Conservation (phyloP, 1,140 invertebrate species). For the Pararge aegeria region DNA sequence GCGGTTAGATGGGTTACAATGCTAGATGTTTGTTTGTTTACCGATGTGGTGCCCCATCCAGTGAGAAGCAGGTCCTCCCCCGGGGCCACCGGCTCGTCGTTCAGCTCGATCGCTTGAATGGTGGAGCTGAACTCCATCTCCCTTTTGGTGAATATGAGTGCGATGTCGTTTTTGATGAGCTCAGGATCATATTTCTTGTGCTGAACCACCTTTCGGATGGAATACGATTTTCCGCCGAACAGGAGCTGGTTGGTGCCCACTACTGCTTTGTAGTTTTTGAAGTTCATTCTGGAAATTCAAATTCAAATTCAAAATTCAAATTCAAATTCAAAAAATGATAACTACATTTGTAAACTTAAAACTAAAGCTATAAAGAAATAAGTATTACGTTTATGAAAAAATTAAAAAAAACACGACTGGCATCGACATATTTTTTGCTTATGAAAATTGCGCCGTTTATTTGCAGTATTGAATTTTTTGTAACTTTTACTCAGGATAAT, state of each 20-base stretch:
- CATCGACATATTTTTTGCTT: too few relatives aligned
- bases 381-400: too few relatives aligned
- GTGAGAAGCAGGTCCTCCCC: slow-evolving; percentile 61
- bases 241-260: slow-evolving; percentile 72
- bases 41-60: slow-evolving; percentile 71
- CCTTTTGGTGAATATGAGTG: slow-evolving; percentile 61
- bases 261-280: slow-evolving; percentile 61
- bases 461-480: too few relatives aligned
- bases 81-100: slow-evolving; percentile 60
- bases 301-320: slow-evolving; percentile 2
- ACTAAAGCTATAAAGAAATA: too few relatives aligned
- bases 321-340: too few relatives aligned
- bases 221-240: slow-evolving; percentile 51
- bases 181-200: slow-evolving; percentile 65
- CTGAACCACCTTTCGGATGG: slow-evolving; percentile 56
- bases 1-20: too few relatives aligned
- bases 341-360: too few relatives aligned
- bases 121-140: slow-evolving; percentile 63
- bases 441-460: too few relatives aligned
- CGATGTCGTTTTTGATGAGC: slow-evolving; percentile 65
- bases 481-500: too few relatives aligned
- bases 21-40: too few relatives aligned
- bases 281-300: slow-evolving; percentile 50
- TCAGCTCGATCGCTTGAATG: slow-evolving; percentile 66
- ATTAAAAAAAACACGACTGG: too few relatives aligned